phyloP scores from a whole-genome alignment of 2,888 invertebrate genomes.

The Ennomos quercinarius region DNA sequence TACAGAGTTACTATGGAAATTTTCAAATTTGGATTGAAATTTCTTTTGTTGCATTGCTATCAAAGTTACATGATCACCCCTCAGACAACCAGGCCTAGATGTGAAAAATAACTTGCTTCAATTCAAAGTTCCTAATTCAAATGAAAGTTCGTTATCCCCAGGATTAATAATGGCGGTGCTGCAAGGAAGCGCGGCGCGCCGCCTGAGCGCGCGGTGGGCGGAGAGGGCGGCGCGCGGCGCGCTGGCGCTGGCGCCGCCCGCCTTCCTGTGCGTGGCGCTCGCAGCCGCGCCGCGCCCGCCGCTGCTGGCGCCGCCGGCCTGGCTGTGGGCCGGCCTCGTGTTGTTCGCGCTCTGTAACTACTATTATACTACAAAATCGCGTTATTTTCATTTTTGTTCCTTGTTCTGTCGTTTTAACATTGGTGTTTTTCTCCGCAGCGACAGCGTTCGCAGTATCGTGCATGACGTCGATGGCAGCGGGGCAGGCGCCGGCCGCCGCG shows the following conservation, averaged over 20 bases:
- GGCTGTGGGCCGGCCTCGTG: constrained; percentile 93
- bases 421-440: constrained; percentile 74
- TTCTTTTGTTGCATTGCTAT: too few relatives aligned
- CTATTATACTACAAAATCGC: not conserved
- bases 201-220: constrained; percentile 89
- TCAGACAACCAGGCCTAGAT: too few relatives aligned
- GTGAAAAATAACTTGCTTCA: too few relatives aligned
- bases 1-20: too few relatives aligned
- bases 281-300: constrained; percentile 79
- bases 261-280: constrained; percentile 93
- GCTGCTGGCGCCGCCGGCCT: constrained; percentile 66
- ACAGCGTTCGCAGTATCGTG: constrained; percentile 98
- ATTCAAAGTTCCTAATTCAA: too few relatives aligned
- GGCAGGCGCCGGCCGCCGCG: constrained; percentile 89
- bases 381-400: too few relatives aligned
- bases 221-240: constrained; percentile 90
- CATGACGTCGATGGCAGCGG: constrained; percentile 96
- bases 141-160: constrained; percentile 42
- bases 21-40: too few relatives aligned
- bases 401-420: not conserved
- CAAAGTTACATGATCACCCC: too few relatives aligned
- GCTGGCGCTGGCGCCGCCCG: constrained; percentile 93
- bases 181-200: constrained; percentile 95
- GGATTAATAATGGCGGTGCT: constrained; percentile 94
- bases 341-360: constrained; percentile 96